Percentiles rank a stretch among this genome's conserved stretches.
Conservation (phyloP, 92 coral and sea anemone species). For the Actinernus sp. region DNA sequence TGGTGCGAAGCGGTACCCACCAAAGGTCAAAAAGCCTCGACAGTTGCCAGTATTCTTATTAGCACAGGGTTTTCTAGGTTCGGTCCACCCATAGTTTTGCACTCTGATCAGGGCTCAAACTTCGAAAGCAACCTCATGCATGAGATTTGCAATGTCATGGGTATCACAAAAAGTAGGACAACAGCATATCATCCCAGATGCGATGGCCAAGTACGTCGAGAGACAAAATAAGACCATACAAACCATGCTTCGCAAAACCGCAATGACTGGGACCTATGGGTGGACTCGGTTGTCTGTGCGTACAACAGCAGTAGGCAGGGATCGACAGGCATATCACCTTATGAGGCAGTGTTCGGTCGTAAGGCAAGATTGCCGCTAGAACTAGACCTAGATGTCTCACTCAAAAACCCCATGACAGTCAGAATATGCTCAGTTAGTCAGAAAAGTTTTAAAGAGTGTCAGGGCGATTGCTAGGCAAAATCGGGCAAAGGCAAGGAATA, state of each 20-base stretch:
- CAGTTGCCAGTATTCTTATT: conserved; percentile 44
- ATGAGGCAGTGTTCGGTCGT: too few species aligned
- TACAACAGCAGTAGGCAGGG: too few species aligned
- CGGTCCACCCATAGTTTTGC: too few species aligned
- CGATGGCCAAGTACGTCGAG: conserved; percentile 53
- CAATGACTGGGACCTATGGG: conserved; percentile 59
- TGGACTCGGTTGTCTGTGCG: conserved; percentile 44
- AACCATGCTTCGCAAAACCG: conserved; percentile 34
- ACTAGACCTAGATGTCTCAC: too few species aligned
- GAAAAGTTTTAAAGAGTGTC: conserved; percentile 16
- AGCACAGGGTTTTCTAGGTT: conserved; percentile 20
- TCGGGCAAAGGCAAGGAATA: conserved; percentile 19
- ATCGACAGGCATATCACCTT: too few species aligned
- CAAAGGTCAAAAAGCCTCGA: conserved; percentile 45
- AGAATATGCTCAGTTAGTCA: conserved; percentile 10
- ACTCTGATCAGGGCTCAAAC: too few species aligned
- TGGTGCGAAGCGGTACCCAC: conserved; percentile 41
- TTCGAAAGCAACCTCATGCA: too few species aligned
- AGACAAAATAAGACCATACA: too few species aligned
- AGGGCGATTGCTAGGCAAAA: conserved; percentile 18
- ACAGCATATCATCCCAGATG: conserved; percentile 56
- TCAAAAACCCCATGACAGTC: conserved; percentile 10
- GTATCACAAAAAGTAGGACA: conserved; percentile 34
- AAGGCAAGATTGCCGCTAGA: too few species aligned
- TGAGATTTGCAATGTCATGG: too few species aligned